phyloP scores from a whole-genome alignment of 2,113 vertebrate species.

The Alethe castanea region DNA sequence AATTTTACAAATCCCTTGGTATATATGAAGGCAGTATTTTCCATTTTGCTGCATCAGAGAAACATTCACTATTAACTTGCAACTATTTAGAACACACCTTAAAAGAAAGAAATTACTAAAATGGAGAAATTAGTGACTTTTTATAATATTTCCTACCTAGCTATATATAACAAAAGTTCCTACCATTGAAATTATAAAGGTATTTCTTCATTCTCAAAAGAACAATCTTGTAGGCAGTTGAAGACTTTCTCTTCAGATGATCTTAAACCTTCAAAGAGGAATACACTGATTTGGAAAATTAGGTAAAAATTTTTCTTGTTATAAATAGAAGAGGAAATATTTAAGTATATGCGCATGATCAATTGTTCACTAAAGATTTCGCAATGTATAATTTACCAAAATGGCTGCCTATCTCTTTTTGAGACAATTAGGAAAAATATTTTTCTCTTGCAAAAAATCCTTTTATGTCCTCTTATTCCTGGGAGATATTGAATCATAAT shows the following conservation, averaged over 20 bases:
- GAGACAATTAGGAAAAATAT: background rate
- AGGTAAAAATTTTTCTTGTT: background rate
- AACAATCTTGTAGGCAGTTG: background rate
- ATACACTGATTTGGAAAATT: background rate
- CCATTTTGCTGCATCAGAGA: background rate
- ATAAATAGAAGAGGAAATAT: background rate
- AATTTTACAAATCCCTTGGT: background rate
- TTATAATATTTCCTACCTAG: background rate
- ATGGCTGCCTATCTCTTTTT: background rate
- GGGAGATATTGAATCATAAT: background rate
- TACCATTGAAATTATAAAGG: background rate
- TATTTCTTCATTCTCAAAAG: background rate
- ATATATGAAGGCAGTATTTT: background rate
- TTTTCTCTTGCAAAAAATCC: background rate
- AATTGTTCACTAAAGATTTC: background rate
- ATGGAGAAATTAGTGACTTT: background rate
- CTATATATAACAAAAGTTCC: background rate
- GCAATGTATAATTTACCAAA: background rate
- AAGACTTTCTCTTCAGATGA: background rate
- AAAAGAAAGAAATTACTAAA: background rate
- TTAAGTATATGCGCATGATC: background rate
- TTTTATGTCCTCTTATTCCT: background rate
- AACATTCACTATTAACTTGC: background rate
- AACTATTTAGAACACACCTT: background rate
- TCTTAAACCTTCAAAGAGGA: background rate